phyloP scores from a whole-genome alignment of 2,797 vertebrate genomes.

The Peromyscus attwateri region DNA sequence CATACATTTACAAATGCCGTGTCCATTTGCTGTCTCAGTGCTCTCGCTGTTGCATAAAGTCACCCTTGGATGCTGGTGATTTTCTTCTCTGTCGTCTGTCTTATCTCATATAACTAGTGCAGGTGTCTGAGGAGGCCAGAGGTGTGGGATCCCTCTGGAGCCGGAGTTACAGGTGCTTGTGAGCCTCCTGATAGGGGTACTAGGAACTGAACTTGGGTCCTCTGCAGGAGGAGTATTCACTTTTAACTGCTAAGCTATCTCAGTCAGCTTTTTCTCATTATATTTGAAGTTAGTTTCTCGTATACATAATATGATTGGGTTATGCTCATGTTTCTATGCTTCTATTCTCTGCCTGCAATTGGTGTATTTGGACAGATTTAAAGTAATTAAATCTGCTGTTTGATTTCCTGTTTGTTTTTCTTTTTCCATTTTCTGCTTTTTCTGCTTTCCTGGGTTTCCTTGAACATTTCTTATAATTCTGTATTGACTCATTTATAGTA shows the following conservation, averaged over 20 bases:
- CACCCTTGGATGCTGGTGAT: not conserved
- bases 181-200: not conserved
- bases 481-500: not conserved
- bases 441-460: not conserved
- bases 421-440: not conserved
- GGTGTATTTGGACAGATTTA: not conserved
- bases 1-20: not conserved
- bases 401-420: not conserved
- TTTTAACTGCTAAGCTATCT: not conserved
- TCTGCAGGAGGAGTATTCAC: not conserved
- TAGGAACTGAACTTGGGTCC: not conserved
- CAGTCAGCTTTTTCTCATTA: not conserved
- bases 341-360: not conserved
- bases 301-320: not conserved
- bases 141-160: not conserved
- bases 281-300: not conserved
- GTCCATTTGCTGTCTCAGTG: not conserved
- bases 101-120: not conserved
- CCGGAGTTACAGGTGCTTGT: not conserved
- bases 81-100: constrained; percentile 25
- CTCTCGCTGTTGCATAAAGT: not conserved
- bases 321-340: not conserved
- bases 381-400: not conserved
- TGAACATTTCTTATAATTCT: not conserved
- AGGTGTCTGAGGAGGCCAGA: not conserved